phyloP scores from a whole-genome alignment of 2,797 vertebrate genomes.

The Cichlasoma orientale region DNA sequence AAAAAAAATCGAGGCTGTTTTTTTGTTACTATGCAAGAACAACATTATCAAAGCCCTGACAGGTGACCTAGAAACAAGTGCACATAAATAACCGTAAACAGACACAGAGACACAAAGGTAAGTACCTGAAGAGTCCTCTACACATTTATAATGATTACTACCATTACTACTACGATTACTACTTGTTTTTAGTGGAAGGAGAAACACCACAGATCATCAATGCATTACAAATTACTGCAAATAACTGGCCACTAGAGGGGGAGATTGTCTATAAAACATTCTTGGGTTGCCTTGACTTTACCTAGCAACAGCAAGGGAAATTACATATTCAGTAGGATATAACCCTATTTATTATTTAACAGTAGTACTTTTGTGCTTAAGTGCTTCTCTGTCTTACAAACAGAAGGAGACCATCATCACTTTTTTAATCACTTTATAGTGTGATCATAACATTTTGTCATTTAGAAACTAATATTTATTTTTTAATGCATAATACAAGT shows the following conservation, averaged over 20 bases:
- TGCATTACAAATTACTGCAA: neutral
- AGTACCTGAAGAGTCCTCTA: neutral
- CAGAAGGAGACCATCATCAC: neutral
- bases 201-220: neutral
- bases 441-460: neutral
- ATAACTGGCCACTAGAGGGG: slow-evolving; percentile 57
- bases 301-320: neutral
- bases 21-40: slow-evolving; percentile 2
- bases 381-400: neutral
- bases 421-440: neutral
- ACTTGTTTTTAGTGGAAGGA: neutral
- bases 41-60: slow-evolving; percentile 17
- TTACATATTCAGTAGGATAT: neutral
- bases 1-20: slow-evolving; percentile 8
- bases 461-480: neutral
- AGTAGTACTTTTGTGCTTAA: neutral
- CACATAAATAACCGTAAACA: neutral
- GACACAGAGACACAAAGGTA: neutral
- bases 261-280: slow-evolving; percentile 10
- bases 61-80: neutral
- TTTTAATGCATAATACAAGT: neutral
- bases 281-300: neutral
- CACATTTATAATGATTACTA: neutral
- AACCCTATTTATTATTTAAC: neutral
- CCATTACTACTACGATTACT: neutral